Conservation (phyloP, 2,113 vertebrate species). For the Sakesphorus luctuosus region DNA sequence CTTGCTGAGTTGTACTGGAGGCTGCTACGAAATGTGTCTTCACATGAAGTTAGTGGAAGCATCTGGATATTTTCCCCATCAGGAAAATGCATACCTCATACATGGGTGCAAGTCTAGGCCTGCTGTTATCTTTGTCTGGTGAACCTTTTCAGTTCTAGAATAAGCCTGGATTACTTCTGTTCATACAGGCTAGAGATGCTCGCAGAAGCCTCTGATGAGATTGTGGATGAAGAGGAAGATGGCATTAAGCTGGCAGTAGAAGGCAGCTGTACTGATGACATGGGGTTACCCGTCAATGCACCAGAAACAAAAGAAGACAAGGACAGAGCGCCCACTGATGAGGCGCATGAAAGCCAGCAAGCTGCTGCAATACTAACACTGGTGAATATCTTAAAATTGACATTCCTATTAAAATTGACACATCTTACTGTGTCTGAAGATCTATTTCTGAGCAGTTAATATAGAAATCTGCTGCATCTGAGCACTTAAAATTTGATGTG, state of each 20-base stretch:
- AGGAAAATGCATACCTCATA: background rate
- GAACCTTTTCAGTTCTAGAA: background rate
- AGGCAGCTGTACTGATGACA: background rate
- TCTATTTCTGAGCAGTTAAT: background rate
- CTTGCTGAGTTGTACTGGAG: background rate
- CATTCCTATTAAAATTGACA: background rate
- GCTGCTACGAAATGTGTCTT: background rate
- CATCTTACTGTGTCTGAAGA: background rate
- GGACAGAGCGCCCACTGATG: background rate
- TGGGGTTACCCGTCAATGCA: background rate
- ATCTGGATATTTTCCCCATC: background rate
- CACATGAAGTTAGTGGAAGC: background rate
- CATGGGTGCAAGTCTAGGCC: background rate
- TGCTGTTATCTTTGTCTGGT: background rate
- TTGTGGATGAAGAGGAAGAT: constrained; percentile 49
- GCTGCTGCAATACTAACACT: constrained; percentile 35
- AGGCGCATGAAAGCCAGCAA: background rate
- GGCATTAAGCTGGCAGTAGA: background rate
- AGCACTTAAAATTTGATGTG: background rate
- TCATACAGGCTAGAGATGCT: constrained; percentile 74
- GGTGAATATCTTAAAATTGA: constrained; percentile 49
- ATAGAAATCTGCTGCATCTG: background rate
- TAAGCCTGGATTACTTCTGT: background rate
- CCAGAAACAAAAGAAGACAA: background rate
- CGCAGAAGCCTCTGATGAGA: constrained; percentile 61